These are phyloP conservation scores for Diloba caeruleocephala DNA, from an alignment of 2,888 invertebrate species.

Conservation along the genomic window DNA sequence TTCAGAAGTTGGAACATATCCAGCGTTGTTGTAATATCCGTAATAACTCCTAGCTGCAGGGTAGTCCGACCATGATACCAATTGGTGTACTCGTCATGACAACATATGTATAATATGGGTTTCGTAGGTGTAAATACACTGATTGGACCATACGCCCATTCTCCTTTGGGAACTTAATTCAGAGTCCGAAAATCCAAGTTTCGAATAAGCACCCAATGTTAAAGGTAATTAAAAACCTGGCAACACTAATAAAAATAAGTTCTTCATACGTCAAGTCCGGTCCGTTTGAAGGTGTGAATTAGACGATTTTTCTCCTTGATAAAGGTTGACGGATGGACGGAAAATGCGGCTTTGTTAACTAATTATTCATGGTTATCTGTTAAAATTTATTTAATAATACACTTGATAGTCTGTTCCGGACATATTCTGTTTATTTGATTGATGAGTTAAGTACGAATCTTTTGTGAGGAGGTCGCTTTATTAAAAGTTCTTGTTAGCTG, in stretches of 20 bases:
- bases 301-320: constrained; percentile 86
- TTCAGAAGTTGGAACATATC: no score
- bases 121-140: no score
- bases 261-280: constrained; percentile 74
- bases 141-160: no score
- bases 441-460: constrained; percentile 70
- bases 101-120: no score
- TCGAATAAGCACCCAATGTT: constrained; percentile 28
- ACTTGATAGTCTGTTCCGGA: constrained; percentile 68
- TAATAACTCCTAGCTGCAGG: no score
- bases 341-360: constrained; percentile 77
- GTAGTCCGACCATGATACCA: no score
- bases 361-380: constrained; percentile 86
- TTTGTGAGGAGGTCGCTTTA: constrained; percentile 57
- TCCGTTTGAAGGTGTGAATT: constrained; percentile 82
- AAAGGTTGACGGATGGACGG: constrained; percentile 83
- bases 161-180: no score
- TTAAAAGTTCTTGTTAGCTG: constrained; percentile 52
- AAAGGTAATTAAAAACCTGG: constrained; percentile 44
- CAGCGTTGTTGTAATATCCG: no score
- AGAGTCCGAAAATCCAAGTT: constrained; percentile 1
- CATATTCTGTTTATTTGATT: constrained; percentile 67
- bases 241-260: constrained; percentile 61
- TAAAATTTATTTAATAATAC: constrained; percentile 84
- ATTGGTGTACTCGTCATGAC: no score